These are phyloP conservation scores for Oceanites oceanicus DNA, from an alignment of 2,113 vertebrate genomes.

Conservation along the genomic window DNA sequence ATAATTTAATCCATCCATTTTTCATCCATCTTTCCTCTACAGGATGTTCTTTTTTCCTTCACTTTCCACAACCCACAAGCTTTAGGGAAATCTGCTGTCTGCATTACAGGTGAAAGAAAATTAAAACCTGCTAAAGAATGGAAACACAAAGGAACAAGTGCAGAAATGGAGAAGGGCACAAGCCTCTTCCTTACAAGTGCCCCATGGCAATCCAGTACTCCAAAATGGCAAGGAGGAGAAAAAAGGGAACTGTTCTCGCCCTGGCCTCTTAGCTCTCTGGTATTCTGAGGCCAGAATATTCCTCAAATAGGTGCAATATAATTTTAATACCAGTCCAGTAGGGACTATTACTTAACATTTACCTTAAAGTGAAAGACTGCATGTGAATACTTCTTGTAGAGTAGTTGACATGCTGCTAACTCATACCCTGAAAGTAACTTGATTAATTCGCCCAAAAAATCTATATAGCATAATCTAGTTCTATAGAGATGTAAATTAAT, in stretches of 20 bases:
- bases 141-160: not conserved
- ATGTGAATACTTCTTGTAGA: not conserved
- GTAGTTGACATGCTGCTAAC: not conserved
- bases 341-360: not conserved
- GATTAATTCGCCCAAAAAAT: not conserved
- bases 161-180: not conserved
- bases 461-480: not conserved
- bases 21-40: not conserved
- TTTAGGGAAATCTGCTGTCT: not conserved
- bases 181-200: not conserved
- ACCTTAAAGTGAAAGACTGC: not conserved
- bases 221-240: not conserved
- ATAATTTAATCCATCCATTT: not conserved
- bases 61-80: not conserved
- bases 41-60: not conserved
- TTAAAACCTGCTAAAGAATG: not conserved
- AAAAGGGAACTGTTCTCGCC: not conserved
- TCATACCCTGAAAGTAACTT: not conserved
- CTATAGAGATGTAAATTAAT: not conserved
- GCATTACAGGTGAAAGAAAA: not conserved
- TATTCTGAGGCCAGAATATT: not conserved
- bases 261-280: not conserved
- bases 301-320: not conserved
- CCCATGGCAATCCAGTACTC: not conserved
- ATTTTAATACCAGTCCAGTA: not conserved